Evolutionary conservation across 2,888 invertebrate species (phyloP).

Genomic region (Drosophila rellima): DNA sequence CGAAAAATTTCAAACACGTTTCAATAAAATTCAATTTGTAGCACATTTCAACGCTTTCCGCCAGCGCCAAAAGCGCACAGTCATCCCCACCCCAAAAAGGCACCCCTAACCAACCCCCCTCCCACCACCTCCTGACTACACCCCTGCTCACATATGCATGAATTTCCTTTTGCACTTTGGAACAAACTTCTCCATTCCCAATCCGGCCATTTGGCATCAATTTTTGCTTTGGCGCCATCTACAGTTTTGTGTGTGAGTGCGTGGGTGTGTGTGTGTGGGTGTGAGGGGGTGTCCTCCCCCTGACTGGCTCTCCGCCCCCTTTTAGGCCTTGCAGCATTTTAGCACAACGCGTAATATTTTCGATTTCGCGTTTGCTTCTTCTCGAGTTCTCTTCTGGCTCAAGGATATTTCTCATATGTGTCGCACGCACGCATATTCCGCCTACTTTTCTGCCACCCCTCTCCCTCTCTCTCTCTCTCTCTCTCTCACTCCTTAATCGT

Average conservation of each 20-base stretch:
- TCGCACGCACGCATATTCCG: conserved; percentile 71
- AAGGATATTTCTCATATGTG: conserved; percentile 79
- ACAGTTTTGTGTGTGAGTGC: conserved; percentile 2
- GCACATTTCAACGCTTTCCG: conserved; percentile 81
- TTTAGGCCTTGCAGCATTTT: conserved; percentile 21
- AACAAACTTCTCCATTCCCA: conserved; percentile 29
- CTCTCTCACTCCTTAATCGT: too few species aligned
- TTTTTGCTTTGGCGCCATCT: conserved; percentile 44
- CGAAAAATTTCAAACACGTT: conserved; percentile 81
- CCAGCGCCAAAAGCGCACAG: conserved; percentile 42
- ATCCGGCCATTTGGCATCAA: conserved; percentile 49
- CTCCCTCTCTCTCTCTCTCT: background rate
- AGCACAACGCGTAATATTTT: conserved; percentile 69
- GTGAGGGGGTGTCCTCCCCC: background rate
- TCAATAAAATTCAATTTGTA: conserved; percentile 82
- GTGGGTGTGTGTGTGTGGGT: conserved; percentile 9
- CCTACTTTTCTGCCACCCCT: conserved; percentile 19
- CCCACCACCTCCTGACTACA: background rate
- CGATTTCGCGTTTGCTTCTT: conserved; percentile 68
- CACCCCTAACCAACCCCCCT: background rate
- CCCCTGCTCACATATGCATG: conserved; percentile 75
- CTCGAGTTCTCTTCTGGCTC: conserved; percentile 34
- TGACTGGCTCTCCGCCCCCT: background rate
- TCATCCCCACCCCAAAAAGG: conserved; percentile 9
- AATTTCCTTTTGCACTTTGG: conserved; percentile 78